Evolutionary conservation across 2,888 invertebrate species (phyloP).

Genomic region (Nomada flava): DNA sequence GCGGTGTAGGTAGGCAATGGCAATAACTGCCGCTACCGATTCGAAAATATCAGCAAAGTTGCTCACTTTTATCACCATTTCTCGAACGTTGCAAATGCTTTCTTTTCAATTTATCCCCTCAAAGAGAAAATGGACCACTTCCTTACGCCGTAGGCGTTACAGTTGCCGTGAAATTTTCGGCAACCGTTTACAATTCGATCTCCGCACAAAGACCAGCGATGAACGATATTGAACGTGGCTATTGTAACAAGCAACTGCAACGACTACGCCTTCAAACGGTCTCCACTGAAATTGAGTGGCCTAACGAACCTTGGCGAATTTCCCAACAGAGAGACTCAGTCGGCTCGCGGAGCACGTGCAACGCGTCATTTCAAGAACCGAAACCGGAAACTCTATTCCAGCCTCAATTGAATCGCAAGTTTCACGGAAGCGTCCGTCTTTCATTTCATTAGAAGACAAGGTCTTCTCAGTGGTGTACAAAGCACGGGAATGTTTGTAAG

Average conservation of each 20-base stretch:
- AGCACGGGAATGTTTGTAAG: constrained; percentile 1
- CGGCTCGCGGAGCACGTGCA: constrained; percentile 11
- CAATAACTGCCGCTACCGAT: constrained; percentile 23
- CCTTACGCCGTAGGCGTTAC: not conserved
- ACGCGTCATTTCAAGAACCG: constrained; percentile 38
- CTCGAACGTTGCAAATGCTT: not conserved
- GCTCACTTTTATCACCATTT: constrained; percentile 7
- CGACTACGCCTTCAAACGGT: constrained; percentile 33
- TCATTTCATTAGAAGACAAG: constrained; percentile 36
- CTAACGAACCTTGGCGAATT: constrained; percentile 61
- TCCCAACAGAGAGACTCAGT: constrained; percentile 44
- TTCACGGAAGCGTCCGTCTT: constrained; percentile 29
- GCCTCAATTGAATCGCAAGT: constrained; percentile 31
- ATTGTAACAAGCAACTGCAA: constrained; percentile 41
- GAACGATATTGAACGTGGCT: constrained; percentile 42
- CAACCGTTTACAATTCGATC: constrained; percentile 8
- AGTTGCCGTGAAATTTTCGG: constrained; percentile 11
- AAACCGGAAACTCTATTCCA: constrained; percentile 34
- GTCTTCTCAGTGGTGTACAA: constrained; percentile 2
- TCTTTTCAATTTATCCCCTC: not conserved
- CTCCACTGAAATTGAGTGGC: constrained; percentile 41
- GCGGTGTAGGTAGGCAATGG: too few species aligned
- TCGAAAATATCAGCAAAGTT: constrained; percentile 43
- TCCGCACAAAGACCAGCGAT: constrained; percentile 16
- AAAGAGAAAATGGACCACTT: not conserved